Conservation (phyloP, 2,888 invertebrate genomes). For the Yponomeuta sedellus region DNA sequence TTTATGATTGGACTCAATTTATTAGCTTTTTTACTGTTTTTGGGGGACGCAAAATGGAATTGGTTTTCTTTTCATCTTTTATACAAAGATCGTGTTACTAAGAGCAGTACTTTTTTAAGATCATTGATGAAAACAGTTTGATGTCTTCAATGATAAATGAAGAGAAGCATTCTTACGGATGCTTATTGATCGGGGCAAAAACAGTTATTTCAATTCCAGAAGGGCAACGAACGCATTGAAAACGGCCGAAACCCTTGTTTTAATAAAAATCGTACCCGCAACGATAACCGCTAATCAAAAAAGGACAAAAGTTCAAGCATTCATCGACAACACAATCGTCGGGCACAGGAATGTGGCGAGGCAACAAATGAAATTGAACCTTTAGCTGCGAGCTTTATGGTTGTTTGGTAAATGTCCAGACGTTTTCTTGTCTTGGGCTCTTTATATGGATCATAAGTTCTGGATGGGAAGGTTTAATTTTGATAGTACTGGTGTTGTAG, state of each 20-base stretch:
- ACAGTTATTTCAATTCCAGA: slow-evolving; percentile 1
- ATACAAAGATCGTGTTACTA: slow-evolving; percentile 2
- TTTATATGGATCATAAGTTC: slow-evolving; percentile 41
- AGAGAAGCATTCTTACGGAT: slow-evolving; percentile 17
- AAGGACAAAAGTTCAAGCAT: slow-evolving; percentile 70
- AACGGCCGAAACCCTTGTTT: slow-evolving; percentile 18
- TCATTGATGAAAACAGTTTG: background rate
- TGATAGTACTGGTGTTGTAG: slow-evolving; percentile 33
- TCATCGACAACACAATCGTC: slow-evolving; percentile 54
- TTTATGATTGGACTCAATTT: slow-evolving; percentile 64
- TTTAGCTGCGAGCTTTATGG: slow-evolving; percentile 57
- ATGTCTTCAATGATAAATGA: background rate
- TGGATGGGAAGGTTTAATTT: slow-evolving; percentile 45
- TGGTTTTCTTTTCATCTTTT: background rate
- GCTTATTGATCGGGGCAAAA: slow-evolving; percentile 17
- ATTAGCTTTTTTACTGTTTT: slow-evolving; percentile 39
- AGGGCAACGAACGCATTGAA: slow-evolving; percentile 4
- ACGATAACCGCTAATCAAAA: slow-evolving; percentile 67
- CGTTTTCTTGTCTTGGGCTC: slow-evolving; percentile 30
- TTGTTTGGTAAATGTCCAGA: slow-evolving; percentile 53
- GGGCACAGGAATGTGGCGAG: slow-evolving; percentile 48
- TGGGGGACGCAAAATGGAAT: slow-evolving; percentile 16
- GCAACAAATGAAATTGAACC: slow-evolving; percentile 55
- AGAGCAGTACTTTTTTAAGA: background rate
- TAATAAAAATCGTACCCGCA: slow-evolving; percentile 51